Conservation (phyloP, 1,140 invertebrate species). For the Venustaconcha ellipsiformis region DNA sequence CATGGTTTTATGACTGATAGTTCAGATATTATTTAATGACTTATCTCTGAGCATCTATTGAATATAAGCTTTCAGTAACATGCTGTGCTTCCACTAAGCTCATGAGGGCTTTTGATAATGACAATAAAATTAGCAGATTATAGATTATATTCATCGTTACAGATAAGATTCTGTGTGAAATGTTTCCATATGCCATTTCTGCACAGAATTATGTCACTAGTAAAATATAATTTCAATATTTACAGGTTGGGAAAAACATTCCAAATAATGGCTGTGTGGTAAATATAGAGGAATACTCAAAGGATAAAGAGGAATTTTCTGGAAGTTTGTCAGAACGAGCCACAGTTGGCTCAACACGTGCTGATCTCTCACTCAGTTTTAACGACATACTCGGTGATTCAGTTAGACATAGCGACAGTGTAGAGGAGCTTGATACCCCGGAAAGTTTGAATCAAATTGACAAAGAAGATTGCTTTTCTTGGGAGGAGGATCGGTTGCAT, state of each 20-base stretch:
- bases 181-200: too few relatives aligned
- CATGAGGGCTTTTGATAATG: too few relatives aligned
- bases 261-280: slow-evolving; percentile 41
- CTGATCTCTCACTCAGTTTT: background rate
- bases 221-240: background rate
- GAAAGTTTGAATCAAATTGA: slow-evolving; percentile 64
- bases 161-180: too few relatives aligned
- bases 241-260: slow-evolving; percentile 30
- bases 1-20: too few relatives aligned
- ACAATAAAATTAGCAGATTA: too few relatives aligned
- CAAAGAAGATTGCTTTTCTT: slow-evolving; percentile 63
- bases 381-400: background rate
- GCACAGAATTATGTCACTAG: too few relatives aligned
- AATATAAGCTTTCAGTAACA: too few relatives aligned
- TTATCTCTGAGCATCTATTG: too few relatives aligned
- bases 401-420: slow-evolving; percentile 34
- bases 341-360: slow-evolving; percentile 1
- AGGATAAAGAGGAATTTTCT: slow-evolving; percentile 28
- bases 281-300: slow-evolving; percentile 42
- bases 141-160: too few relatives aligned
- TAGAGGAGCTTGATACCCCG: slow-evolving; percentile 64
- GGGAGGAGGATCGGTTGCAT: slow-evolving; percentile 62
- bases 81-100: too few relatives aligned
- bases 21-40: too few relatives aligned
- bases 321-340: slow-evolving; percentile 1